These are phyloP conservation scores for Cheumatopsyche charites DNA, from an alignment of 1,140 invertebrate genomes.

Conservation along the genomic window DNA sequence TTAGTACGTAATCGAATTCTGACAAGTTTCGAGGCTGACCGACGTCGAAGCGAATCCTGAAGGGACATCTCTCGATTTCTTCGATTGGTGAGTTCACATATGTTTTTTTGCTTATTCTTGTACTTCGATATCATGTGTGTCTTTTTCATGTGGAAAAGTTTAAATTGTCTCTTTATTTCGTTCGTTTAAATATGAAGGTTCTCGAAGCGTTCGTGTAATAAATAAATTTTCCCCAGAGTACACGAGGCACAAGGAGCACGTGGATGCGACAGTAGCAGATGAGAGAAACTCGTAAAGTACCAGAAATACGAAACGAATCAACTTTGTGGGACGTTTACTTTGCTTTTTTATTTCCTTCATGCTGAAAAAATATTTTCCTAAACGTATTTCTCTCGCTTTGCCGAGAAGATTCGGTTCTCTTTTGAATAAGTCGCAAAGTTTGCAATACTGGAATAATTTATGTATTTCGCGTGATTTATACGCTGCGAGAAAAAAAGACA, in stretches of 20 bases:
- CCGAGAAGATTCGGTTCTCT: neutral
- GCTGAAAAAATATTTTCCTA: neutral
- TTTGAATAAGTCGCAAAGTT: conserved; percentile 10
- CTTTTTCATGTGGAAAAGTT: neutral
- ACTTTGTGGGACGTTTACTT: neutral
- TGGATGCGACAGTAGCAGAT: neutral
- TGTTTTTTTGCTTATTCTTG: no score
- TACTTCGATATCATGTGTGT: no score
- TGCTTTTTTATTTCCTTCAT: neutral
- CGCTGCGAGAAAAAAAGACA: neutral
- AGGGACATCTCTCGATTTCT: neutral
- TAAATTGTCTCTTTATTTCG: neutral
- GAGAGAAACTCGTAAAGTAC: conserved; percentile 10
- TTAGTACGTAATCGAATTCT: neutral
- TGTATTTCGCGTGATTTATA: conserved; percentile 22
- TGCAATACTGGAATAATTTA: conserved; percentile 10
- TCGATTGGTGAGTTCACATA: conserved; percentile 4
- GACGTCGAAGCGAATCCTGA: neutral
- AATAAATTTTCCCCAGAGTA: neutral
- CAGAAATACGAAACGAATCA: conserved; percentile 10
- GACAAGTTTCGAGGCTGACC: neutral
- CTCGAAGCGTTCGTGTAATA: neutral
- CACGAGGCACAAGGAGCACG: neutral
- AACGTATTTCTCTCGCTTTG: neutral
- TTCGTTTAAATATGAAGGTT: neutral